Percentiles rank a stretch among this genome's conserved stretches.
Evolutionary conservation across 1,140 invertebrate genomes (phyloP).

Genomic region (Bombus ignitus): DNA sequence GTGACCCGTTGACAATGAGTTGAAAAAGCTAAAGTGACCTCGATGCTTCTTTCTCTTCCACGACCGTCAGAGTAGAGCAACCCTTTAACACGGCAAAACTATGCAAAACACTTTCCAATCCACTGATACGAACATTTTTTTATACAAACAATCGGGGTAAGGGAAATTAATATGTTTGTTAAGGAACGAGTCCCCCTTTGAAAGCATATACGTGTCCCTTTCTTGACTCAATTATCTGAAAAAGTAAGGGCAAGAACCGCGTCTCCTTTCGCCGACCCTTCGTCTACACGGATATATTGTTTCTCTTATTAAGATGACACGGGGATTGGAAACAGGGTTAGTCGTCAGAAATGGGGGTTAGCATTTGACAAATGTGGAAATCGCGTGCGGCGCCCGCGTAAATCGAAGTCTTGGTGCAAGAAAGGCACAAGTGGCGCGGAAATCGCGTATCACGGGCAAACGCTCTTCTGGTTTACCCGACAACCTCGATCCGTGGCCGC

Average conservation of each 20-base stretch:
- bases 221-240: not conserved
- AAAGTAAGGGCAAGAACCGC: not conserved
- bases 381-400: slow-evolving; percentile 59
- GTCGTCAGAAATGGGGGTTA: slow-evolving; percentile 29
- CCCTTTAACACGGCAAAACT: not conserved
- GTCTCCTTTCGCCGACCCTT: not conserved
- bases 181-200: not conserved
- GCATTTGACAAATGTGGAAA: slow-evolving; percentile 63
- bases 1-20: not conserved
- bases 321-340: slow-evolving; percentile 57
- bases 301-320: slow-evolving; percentile 65
- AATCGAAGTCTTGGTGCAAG: slow-evolving; percentile 53
- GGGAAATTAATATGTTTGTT: not conserved
- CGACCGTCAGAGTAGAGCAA: not conserved
- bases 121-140: too few species aligned
- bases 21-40: not conserved
- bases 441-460: slow-evolving; percentile 65
- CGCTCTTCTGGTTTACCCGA: slow-evolving; percentile 31
- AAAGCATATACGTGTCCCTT: not conserved
- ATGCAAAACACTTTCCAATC: not conserved
- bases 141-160: not conserved
- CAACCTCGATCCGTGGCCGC: slow-evolving; percentile 1
- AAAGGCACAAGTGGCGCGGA: slow-evolving; percentile 53
- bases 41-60: not conserved
- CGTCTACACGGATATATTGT: slow-evolving; percentile 50